A percentile compares a stretch with the other conserved stretches of the same genome.
These are phyloP conservation scores for Enteromius treurensis DNA, from an alignment of 2,797 vertebrate genomes.

Conservation along the genomic window DNA sequence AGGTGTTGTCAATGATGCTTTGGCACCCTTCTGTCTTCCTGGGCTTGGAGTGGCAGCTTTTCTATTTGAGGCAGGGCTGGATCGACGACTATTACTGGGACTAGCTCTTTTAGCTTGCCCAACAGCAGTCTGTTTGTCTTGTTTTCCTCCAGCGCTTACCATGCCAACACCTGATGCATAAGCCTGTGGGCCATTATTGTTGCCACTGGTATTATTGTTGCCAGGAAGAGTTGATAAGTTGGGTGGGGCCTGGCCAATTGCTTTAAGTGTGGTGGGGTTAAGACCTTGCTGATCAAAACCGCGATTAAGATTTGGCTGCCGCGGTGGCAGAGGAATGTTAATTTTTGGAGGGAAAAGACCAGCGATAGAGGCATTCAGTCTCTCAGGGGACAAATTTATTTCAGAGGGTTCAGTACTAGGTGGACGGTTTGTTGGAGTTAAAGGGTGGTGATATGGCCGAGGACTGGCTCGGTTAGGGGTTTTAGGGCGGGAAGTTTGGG, in stretches of 20 bases:
- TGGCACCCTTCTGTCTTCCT: constrained; percentile 91
- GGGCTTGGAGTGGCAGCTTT: constrained; percentile 96
- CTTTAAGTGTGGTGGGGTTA: constrained; percentile 98
- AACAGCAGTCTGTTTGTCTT: constrained; percentile 85
- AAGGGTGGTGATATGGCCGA: constrained; percentile 95
- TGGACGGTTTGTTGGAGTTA: constrained; percentile 96
- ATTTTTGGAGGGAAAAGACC: constrained; percentile 98
- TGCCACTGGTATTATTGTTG: constrained; percentile 78
- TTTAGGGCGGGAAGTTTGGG: constrained; percentile 96
- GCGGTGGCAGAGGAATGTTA: constrained; percentile 96
- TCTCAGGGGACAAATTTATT: constrained; percentile 97
- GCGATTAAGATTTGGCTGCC: constrained; percentile 89
- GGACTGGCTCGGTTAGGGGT: constrained; percentile 97
- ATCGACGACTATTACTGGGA: constrained; percentile 93
- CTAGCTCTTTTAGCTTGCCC: constrained; percentile 89
- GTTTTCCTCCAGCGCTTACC: constrained; percentile 81
- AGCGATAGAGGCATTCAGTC: constrained; percentile 97
- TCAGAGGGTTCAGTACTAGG: constrained; percentile 98
- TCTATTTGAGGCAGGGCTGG: constrained; percentile 92
- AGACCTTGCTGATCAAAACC: constrained; percentile 99
- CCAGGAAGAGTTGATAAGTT: constrained; percentile 77
- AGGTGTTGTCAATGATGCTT: constrained; percentile 83
- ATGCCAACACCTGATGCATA: constrained; percentile 80
- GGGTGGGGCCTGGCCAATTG: constrained; percentile 95
- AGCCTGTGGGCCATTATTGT: constrained; percentile 76